Evolutionary conservation across 2,797 vertebrate genomes (phyloP).

Genomic region (Babyrousa celebensis): DNA sequence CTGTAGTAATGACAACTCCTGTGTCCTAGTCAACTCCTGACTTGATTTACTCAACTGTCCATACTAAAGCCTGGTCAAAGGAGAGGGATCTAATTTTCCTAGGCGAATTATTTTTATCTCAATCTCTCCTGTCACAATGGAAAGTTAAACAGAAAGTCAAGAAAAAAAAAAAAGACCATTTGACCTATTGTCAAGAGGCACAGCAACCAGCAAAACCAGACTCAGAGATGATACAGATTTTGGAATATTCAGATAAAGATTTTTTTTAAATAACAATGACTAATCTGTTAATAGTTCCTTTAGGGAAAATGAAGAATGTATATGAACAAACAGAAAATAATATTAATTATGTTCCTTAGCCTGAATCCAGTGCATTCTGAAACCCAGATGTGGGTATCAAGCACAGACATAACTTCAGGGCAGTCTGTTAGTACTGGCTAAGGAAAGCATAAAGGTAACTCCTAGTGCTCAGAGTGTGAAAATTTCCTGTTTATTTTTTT

Average conservation of each 20-base stretch:
- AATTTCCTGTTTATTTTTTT: not conserved
- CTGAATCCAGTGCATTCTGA: not conserved
- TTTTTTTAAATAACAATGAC: not conserved
- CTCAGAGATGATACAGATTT: not conserved
- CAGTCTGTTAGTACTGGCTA: not conserved
- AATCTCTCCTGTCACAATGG: not conserved
- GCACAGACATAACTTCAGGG: not conserved
- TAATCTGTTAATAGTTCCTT: not conserved
- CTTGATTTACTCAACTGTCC: not conserved
- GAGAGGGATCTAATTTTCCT: not conserved
- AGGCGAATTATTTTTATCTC: not conserved
- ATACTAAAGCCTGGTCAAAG: not conserved
- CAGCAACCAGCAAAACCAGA: not conserved
- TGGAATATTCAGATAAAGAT: not conserved
- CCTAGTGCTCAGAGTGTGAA: not conserved
- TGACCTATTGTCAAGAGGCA: not conserved
- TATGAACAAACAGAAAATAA: not conserved
- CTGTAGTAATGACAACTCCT: not conserved
- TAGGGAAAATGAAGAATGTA: not conserved
- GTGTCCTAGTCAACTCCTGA: not conserved
- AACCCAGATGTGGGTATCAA: not conserved
- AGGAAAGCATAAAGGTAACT: not conserved
- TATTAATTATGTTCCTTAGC: not conserved
- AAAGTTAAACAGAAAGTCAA: not conserved
- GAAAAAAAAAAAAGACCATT: not conserved